phyloP scores from a whole-genome alignment of 2,113 vertebrate genomes.

The Triplophysa rosa region DNA sequence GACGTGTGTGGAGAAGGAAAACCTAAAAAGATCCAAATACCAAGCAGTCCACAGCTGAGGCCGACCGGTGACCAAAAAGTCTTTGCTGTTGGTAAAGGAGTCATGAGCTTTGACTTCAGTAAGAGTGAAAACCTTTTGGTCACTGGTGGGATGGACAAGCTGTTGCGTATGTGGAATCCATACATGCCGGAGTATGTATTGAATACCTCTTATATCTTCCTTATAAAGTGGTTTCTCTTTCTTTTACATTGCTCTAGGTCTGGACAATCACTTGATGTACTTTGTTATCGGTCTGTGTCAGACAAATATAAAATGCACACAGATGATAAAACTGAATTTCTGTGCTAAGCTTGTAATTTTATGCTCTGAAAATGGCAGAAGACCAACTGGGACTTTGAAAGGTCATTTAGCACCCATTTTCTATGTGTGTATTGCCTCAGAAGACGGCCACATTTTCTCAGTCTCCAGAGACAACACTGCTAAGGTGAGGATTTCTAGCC shows the following conservation, averaged over 20 bases:
- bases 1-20: constrained; percentile 63
- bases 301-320: background rate
- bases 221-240: background rate
- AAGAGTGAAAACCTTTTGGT: constrained; percentile 70
- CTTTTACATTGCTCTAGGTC: no score
- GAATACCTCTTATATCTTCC: background rate
- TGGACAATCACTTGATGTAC: background rate
- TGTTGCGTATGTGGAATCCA: constrained; percentile 77
- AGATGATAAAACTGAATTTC: background rate
- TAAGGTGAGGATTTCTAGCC: constrained; percentile 63
- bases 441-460: constrained; percentile 75
- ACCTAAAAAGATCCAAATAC: constrained; percentile 55
- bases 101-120: constrained; percentile 73
- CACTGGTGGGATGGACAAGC: constrained; percentile 72
- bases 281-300: background rate
- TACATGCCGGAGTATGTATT: constrained; percentile 65
- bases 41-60: constrained; percentile 60
- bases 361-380: constrained; percentile 64
- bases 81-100: constrained; percentile 70
- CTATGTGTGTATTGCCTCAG: constrained; percentile 67
- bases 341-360: constrained; percentile 1
- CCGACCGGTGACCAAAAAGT: constrained; percentile 64
- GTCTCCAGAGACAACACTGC: constrained; percentile 68
- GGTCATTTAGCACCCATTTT: constrained; percentile 70
- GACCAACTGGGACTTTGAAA: constrained; percentile 70